A percentile compares a stretch with the other conserved stretches of the same genome.
Conservation (phyloP, 2,113 vertebrate genomes). For the Forbesichthys agassizii region DNA sequence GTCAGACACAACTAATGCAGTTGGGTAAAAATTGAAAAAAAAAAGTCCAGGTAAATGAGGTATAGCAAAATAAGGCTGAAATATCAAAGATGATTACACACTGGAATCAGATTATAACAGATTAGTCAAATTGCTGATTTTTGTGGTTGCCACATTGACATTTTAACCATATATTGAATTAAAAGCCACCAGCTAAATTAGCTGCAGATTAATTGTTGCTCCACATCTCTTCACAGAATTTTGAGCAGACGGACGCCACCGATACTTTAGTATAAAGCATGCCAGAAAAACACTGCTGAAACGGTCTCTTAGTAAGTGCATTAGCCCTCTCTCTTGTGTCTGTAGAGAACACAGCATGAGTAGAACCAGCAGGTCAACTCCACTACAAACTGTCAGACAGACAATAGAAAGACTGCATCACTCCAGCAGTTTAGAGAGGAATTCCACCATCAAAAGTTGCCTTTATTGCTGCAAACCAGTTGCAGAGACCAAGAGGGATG, state of each 20-base stretch:
- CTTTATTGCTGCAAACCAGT: slow-evolving; percentile 30
- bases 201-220: neutral
- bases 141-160: too few relatives aligned
- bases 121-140: too few relatives aligned
- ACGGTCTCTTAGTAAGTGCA: slow-evolving; percentile 16
- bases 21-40: too few relatives aligned
- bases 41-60: too few relatives aligned
- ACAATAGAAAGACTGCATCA: slow-evolving; percentile 46
- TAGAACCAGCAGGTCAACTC: slow-evolving; percentile 38
- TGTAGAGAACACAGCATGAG: slow-evolving; percentile 51
- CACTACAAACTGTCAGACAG: slow-evolving; percentile 42
- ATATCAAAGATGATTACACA: too few relatives aligned
- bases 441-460: slow-evolving; percentile 13
- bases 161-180: too few relatives aligned
- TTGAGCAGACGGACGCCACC: slow-evolving; percentile 26
- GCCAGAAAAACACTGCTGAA: slow-evolving; percentile 47
- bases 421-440: slow-evolving; percentile 32
- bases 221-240: slow-evolving; percentile 23
- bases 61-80: too few relatives aligned
- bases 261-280: slow-evolving; percentile 15
- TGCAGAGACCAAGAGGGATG: slow-evolving; percentile 9
- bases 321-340: slow-evolving; percentile 9
- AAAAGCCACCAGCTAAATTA: too few relatives aligned
- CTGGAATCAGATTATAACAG: too few relatives aligned
- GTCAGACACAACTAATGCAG: too few relatives aligned